Percentiles rank a stretch among this genome's conserved stretches.
Conservation (phyloP, 2,113 vertebrate genomes). For the Ptyas mucosa region DNA sequence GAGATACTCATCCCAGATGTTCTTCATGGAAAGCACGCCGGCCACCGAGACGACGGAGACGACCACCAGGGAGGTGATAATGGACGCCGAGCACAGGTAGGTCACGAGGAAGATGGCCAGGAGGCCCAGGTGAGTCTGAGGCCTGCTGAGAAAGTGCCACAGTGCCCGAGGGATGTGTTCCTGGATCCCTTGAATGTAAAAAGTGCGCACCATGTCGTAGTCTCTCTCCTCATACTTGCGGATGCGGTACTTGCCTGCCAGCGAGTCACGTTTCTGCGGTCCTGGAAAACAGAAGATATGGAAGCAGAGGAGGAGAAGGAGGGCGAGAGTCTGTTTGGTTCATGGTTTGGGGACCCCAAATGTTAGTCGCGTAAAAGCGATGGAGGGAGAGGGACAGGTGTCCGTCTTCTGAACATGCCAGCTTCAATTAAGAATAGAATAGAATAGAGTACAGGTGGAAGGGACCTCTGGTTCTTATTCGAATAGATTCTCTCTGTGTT, state of each 20-base stretch:
- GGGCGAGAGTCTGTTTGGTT: background rate
- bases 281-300: background rate
- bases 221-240: slow-evolving; percentile 56
- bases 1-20: background rate
- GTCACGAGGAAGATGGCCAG: background rate
- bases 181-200: slow-evolving; percentile 39
- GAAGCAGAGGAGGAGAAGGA: background rate
- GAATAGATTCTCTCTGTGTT: no score
- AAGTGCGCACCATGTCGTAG: background rate
- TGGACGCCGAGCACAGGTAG: background rate
- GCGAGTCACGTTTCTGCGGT: accelerated
- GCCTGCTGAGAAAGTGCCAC: background rate
- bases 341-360: background rate
- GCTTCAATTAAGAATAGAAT: no score
- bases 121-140: background rate
- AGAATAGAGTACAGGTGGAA: no score
- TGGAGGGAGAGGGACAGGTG: background rate
- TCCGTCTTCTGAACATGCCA: background rate
- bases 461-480: no score
- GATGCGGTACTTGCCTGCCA: slow-evolving; percentile 51
- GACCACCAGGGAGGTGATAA: slow-evolving; percentile 8
- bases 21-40: slow-evolving; percentile 1
- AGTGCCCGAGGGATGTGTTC: background rate
- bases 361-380: background rate
- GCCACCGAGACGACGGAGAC: background rate